Evolutionary conservation across 2,797 vertebrate species (phyloP), one percentile per base, ranked within the genome.

Genomic region (Eulemur rubriventer): DNA sequence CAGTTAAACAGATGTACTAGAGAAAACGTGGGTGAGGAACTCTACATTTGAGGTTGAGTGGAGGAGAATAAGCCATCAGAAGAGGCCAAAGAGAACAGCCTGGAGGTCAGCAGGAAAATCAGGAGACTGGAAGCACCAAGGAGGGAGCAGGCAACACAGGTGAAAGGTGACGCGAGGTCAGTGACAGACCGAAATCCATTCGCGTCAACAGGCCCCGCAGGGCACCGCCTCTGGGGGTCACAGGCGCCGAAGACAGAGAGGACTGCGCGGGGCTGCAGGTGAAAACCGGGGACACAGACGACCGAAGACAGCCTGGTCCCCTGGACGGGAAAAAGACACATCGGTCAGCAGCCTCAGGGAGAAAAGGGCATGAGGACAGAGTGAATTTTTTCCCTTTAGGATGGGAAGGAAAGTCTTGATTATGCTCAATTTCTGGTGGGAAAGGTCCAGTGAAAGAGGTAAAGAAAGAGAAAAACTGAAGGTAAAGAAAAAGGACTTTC

Each of bases 181-280:
- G 4, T 2, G 1, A 28, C 16, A n/a, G 79, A 16, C 65, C 1
- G 46, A 59, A 46, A 24, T 18, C 0, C 0, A 24, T 2, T 10
- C 43, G 4, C 22, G 38, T 2, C 13, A 9, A 16, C 6, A 5
- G 30, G 73, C 46, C 38, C 18, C 4, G 0, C 2, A 7, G 63
- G 11, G 41, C 0, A 33, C 46, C 3, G 4, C 0, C 16, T 59
- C 65, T 3, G 11, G 8, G 35, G 12, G 17, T 72, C 2, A 38
- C 0, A 4, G 52, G 61, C 13, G 18, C 7, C 0, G 12, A 35
- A 38, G 83, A 38, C 50, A 7, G 28, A 24, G 35, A 35, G 22
- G 48, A 6, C 28, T 2, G 3, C n/a, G 63, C 17, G 63, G 61
- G n/a, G 33, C 61, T 65, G 33, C 30, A 30, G 16, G 33, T 0